Conservation (phyloP, 2,797 vertebrate genomes). For the Sebastiscus albofasciatus region DNA sequence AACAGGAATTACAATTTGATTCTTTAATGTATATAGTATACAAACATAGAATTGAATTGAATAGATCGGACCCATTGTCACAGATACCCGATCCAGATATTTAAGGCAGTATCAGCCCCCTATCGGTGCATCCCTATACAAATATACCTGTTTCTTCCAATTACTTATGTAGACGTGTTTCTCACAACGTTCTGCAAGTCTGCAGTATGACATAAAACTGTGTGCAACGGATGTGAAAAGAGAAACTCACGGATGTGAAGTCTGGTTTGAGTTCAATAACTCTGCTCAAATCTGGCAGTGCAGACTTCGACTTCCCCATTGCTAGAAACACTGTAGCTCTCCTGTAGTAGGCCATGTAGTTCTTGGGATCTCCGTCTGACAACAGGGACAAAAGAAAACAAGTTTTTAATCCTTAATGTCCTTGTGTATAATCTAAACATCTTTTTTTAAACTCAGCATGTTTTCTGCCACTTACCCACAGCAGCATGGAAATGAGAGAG, state of each 20-base stretch:
- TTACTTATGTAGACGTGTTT: neutral
- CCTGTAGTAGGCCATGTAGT: slow-evolving; percentile 96
- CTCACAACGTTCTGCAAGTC: neutral
- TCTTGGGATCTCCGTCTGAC: slow-evolving; percentile 93
- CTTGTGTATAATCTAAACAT: neutral
- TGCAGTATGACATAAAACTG: neutral
- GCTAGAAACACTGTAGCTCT: slow-evolving; percentile 97
- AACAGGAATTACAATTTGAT: no score
- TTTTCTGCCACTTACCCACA: slow-evolving; percentile 85
- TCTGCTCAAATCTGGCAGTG: slow-evolving; percentile 94
- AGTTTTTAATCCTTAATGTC: neutral
- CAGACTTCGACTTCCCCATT: slow-evolving; percentile 98
- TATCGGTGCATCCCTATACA: neutral
- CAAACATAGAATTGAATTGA: no score
- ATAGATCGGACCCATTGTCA: no score
- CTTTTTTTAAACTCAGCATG: neutral
- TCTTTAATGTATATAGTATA: no score
- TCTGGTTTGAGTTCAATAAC: slow-evolving; percentile 98
- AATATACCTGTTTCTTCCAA: neutral
- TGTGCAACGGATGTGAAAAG: neutral
- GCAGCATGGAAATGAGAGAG: slow-evolving; percentile 97
- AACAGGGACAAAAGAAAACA: neutral
- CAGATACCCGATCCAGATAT: no score
- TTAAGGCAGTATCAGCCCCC: no score
- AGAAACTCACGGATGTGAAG: slow-evolving; percentile 93